These are phyloP conservation scores for Botia kubotai DNA, from an alignment of 2,797 vertebrate genomes.

Conservation along the genomic window DNA sequence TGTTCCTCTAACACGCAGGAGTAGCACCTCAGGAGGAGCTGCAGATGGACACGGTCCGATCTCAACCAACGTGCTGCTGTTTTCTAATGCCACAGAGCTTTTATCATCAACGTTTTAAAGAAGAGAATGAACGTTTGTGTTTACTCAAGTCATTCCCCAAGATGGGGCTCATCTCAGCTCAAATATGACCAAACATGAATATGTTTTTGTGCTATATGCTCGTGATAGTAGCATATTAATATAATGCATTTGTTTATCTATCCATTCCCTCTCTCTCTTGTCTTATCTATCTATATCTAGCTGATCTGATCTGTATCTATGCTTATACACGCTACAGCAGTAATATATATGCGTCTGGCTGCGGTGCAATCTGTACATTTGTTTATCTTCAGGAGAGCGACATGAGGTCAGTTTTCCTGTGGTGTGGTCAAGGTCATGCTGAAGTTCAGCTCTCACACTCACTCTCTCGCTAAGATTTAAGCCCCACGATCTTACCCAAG, in stretches of 20 bases:
- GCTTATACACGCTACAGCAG: neutral
- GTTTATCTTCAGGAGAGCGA: constrained; percentile 47
- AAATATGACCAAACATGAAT: no score
- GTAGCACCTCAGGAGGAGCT: constrained; percentile 20
- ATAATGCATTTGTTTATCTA: neutral
- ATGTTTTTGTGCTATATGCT: neutral
- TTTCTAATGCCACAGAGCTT: neutral
- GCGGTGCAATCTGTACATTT: constrained; percentile 9
- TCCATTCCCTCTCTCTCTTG: neutral
- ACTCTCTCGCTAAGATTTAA: constrained; percentile 24
- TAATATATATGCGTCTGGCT: neutral
- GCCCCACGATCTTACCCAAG: neutral
- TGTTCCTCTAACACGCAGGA: constrained; percentile 7
- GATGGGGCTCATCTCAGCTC: no score
- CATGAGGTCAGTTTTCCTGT: constrained; percentile 39
- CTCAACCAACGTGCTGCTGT: neutral
- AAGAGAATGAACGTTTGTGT: neutral
- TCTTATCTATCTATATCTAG: neutral
- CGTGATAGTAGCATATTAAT: neutral
- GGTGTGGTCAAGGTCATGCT: constrained; percentile 42
- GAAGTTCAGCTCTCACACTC: constrained; percentile 32
- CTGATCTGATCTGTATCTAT: neutral
- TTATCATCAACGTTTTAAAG: neutral
- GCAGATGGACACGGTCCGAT: neutral
- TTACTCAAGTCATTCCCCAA: neutral